Evolutionary conservation across 2,113 vertebrate species (phyloP), one percentile per base, ranked within the genome.

Genomic region (Mormyrus iriodes): DNA sequence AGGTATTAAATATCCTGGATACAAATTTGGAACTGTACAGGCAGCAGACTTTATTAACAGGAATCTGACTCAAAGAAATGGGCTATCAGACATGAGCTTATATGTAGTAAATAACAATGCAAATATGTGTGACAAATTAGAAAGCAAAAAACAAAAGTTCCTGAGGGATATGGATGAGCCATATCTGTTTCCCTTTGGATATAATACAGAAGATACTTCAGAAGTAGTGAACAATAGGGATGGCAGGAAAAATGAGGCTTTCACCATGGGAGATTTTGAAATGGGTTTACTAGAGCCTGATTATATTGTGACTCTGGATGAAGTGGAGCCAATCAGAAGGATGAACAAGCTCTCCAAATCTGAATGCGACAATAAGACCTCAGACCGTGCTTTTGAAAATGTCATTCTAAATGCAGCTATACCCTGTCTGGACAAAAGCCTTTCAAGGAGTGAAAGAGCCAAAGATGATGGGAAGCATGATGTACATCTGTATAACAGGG

Each of bases 281-380:
- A 61, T 73, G 48, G 90, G 93, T 91, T 90, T 92, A 90, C 89
- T 92, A 87, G 88, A 93, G 87, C 87, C 86, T 39, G 44, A 90
- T 58, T 69, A 88, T 88, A 85, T 83, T 69, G 79, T 88, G 7
- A 31, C 88, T 89, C 86, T 82, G 91, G 87, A 92, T 85, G 69
- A 89, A 88, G 89, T 76, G 76, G 13, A 52, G 90, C 91, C 90
- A 88, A 88, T 90, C 88, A 90, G 89, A 87, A 87, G 17, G 73
- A 84, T 87, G 27, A 51, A 24, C 61, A 48, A 88, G 12, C 88
- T 69, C 89, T 53, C 89, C 42, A 87, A 73, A 90, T 91, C 87
- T 53, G 89, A 61, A 89, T 91, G 89, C 51, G 55, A 86, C 31
- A 46, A 21, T 69, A 89, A 91, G 85, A 90, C 8, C 88, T 87